These are phyloP conservation scores for Drosophila anomalata DNA, from an alignment of 2,888 invertebrate genomes.

Conservation along the genomic window DNA sequence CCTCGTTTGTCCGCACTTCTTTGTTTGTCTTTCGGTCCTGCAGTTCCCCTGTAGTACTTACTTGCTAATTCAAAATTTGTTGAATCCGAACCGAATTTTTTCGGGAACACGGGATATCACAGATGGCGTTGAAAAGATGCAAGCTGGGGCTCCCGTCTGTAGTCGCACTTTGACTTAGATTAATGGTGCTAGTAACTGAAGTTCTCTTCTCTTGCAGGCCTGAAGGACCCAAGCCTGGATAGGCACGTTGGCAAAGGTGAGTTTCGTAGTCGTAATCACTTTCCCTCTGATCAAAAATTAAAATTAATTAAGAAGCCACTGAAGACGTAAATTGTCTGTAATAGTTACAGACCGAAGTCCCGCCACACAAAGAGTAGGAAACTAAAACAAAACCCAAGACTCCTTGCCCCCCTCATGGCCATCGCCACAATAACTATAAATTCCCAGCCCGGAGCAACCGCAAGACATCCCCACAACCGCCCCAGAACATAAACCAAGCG, in stretches of 20 bases:
- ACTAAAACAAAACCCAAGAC: slow-evolving; percentile 12
- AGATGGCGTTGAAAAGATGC: neutral
- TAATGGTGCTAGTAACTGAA: slow-evolving; percentile 43
- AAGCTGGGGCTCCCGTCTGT: slow-evolving; percentile 71
- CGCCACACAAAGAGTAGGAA: slow-evolving; percentile 50
- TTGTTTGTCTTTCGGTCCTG: slow-evolving; percentile 10
- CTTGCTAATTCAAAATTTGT: slow-evolving; percentile 18
- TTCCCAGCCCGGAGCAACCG: slow-evolving; percentile 55
- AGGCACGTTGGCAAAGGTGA: slow-evolving; percentile 77
- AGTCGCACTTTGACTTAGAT: slow-evolving; percentile 64
- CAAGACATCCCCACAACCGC: slow-evolving; percentile 29
- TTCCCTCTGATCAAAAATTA: slow-evolving; percentile 27
- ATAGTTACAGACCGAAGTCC: slow-evolving; percentile 62
- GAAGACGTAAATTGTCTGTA: slow-evolving; percentile 55
- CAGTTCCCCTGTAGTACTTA: slow-evolving; percentile 23
- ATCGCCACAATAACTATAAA: slow-evolving; percentile 75
- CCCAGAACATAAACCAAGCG: slow-evolving; percentile 58
- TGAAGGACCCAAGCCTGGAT: slow-evolving; percentile 81
- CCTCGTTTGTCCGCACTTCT: slow-evolving; percentile 15
- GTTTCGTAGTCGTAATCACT: neutral
- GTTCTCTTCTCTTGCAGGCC: slow-evolving; percentile 64
- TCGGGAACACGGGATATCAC: neutral
- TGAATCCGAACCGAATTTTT: neutral
- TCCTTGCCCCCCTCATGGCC: slow-evolving; percentile 26
- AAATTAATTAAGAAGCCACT: slow-evolving; percentile 66